Conservation (phyloP, 2,888 invertebrate species). For the Boloria selene region DNA sequence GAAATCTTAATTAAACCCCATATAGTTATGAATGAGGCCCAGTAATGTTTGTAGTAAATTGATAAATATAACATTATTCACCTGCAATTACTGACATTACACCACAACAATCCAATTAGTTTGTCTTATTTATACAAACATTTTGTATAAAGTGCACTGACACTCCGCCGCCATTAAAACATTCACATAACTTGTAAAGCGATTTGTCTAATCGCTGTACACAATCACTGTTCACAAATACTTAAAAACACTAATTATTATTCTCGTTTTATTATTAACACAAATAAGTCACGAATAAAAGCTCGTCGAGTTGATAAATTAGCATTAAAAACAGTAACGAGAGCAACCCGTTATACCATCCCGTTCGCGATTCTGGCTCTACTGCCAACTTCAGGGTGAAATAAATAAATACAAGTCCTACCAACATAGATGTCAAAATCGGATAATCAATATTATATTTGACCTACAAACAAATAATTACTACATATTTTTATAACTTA, state of each 20-base stretch:
- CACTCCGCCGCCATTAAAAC: conserved; percentile 65
- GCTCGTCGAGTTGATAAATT: conserved; percentile 57
- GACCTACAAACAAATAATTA: background rate
- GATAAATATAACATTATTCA: conserved; percentile 47
- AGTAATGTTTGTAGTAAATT: background rate
- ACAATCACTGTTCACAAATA: conserved; percentile 15
- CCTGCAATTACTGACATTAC: conserved; percentile 63
- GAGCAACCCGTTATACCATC: conserved; percentile 58
- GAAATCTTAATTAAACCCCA: background rate
- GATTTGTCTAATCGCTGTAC: conserved; percentile 53
- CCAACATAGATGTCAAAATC: conserved; percentile 36
- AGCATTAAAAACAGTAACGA: conserved; percentile 52
- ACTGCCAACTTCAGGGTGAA: conserved; percentile 58
- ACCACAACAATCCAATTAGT: conserved; percentile 52
- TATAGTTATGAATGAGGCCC: too few species aligned
- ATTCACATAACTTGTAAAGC: conserved; percentile 57
- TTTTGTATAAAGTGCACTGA: conserved; percentile 50
- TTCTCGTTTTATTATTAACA: conserved; percentile 47
- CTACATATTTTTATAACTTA: too few species aligned
- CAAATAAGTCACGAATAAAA: conserved; percentile 64
- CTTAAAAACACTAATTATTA: conserved; percentile 23
- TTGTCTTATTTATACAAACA: conserved; percentile 63
- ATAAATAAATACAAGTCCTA: conserved; percentile 62
- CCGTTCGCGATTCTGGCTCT: conserved; percentile 58
- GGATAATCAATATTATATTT: conserved; percentile 23